Base-by-base conservation (phyloP, 1,140 invertebrate genomes). In the Campoletis sonorensis region DNA sequence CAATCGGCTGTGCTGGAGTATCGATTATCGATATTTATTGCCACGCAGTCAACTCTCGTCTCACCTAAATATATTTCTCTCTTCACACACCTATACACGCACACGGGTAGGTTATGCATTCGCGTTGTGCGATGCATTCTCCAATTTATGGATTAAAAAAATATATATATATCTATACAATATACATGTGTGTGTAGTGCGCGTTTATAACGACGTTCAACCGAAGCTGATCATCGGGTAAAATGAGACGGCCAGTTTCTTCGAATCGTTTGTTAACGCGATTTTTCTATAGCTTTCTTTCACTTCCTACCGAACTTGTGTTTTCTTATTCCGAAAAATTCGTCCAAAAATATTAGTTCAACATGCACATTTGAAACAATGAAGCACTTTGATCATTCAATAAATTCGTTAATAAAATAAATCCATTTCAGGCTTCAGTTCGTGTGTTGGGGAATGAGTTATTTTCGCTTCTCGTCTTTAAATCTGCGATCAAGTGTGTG, bases 21-120 rank as follows among this genome's bases (percentile, higher is more conserved):
- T 88, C 86, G 87, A 88, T 88, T 87, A 87, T 84, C 87, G 85
- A 88, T 88, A 88, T 88, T 88, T 88, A 88, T 88, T 88, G 86
- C 87, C 85, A 85, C 82, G 83, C 85, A 86, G 86, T 85, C 83
- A 85, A 80, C 86, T 73, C 86, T 73, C 80, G 83, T 82, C 61
- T 86, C 85, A 80, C 78, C 86, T 88, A 86, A 87, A 85, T 83
- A 85, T 86, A 79, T 79, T 30, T 71, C 49, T 72, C 58, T 67
- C 51, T 68, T 54, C 54, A 81, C 73, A 81, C 72, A 49, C 51
- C 70, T 51, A 51, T 40, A 68, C 71, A 67, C 54, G 13, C 7
- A 73, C 10, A 80, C 33, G 21, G 49, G 54, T 21, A 13, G 8
- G 18, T 21, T 21, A 73, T 73, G 70, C 30, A 21, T 51, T 45